Conservation (phyloP, 2,113 vertebrate species). For the Cryptotis parvus region DNA sequence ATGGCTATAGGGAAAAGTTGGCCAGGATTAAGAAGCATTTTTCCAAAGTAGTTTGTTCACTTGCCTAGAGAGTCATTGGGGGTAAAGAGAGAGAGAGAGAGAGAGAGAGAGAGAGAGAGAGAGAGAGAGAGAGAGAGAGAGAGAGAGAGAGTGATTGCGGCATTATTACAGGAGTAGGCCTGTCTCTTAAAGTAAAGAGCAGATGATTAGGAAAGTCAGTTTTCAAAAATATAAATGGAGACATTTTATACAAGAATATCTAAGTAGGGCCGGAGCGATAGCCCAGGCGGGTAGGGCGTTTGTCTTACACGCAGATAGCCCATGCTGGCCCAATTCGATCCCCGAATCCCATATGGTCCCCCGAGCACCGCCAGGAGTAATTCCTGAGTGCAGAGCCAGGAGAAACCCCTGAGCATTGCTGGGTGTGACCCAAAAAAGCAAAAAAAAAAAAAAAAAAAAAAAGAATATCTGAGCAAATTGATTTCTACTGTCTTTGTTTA, state of each 20-base stretch:
- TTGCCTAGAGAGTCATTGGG: slow-evolving; percentile 13
- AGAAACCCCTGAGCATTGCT: too few species aligned
- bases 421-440: too few species aligned
- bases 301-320: too few species aligned
- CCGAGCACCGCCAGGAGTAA: too few species aligned
- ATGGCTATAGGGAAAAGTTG: neutral
- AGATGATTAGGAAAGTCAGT: neutral
- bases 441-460: too few species aligned
- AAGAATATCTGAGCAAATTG: neutral
- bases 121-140: too few species aligned
- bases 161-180: neutral
- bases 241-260: neutral
- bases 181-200: neutral
- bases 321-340: too few species aligned
- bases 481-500: neutral
- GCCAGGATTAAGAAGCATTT: slow-evolving; percentile 19
- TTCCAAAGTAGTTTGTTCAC: slow-evolving; percentile 9
- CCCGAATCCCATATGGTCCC: too few species aligned
- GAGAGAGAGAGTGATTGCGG: too few species aligned
- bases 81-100: neutral
- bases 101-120: neutral
- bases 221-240: neutral
- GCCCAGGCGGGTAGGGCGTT: too few species aligned
- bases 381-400: too few species aligned
- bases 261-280: too few species aligned